Evolutionary conservation across 2,113 vertebrate species (phyloP), one percentile per base, ranked within the genome.

Genomic region (Polypterus senegalus): DNA sequence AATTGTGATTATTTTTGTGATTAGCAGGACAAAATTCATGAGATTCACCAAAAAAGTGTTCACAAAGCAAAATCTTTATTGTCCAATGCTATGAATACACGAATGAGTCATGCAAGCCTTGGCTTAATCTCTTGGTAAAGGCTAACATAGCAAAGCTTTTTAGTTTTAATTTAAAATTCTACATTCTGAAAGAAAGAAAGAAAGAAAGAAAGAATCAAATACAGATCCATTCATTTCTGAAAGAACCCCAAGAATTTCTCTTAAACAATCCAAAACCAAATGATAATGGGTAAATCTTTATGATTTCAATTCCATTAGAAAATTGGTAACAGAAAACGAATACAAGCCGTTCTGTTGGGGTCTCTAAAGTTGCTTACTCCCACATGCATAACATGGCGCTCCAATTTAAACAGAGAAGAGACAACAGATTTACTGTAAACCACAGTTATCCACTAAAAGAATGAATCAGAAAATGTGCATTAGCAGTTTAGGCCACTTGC

Each of bases 221-320:
- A 43, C 44, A 54, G 44, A 43, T 54, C 60, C 3, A 54, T 11
- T 61, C 6, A 43, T 57, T 57, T 9, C 10, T 9, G n/a, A 52
- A 5, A 45, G 10, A 43, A 46, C 43, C 7, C 49, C 48, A 54
- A 46, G 9, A 61, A 61, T 53, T 46, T 9, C 60, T 54, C 27
- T 45, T 43, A 4, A 57, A 57, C 56, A 44, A 57, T 57, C 56
- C 56, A 4, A 57, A 57, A 57, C 10, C 56, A 57, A 57, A 57
- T 45, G 46, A 57, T 49, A 61, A 52, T 45, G 10, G 3, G 9
- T 46, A 7, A 46, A 45, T 47, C 60, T 9, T 46, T 4, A 10
- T 1, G 9, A n/a, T 44, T 46, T 46, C 52, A 8, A n/a, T 61
- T 57, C 5, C 9, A 4, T 45, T 44, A 44, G 27, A 61, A 46